Base-by-base conservation (phyloP, 2,113 vertebrate genomes). In the Turnix velox region DNA sequence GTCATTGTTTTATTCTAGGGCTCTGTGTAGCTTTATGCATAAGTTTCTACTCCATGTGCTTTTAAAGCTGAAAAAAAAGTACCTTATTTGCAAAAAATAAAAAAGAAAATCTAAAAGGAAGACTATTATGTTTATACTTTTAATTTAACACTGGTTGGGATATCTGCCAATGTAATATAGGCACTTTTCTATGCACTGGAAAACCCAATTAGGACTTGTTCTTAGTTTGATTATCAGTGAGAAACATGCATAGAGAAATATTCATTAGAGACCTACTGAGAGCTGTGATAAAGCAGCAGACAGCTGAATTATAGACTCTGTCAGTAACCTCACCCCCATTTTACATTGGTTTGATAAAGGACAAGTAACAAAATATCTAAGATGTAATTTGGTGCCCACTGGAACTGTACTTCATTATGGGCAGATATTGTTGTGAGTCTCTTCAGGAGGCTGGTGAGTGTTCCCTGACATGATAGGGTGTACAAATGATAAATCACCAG, bases 191-290 rank as follows among this genome's bases (percentile, higher is more conserved):
- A 42, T 93, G 94, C 94, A 94, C 96, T 95, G 94, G 96, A 97
- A 98, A 97, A 97, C 96, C 95, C 93, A 97, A 96, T 98, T 98
- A 98, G 96, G 96, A 97, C 96, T 97, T 95, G 96, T 96, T 97
- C 97, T 95, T 97, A 94, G 94, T 97, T 94, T 97, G 96, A 97
- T 97, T 98, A 98, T 98, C 98, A 97, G 97, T 97, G 86, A 94
- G 92, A 97, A 96, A 97, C 97, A 97, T 68, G 96, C 93, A 95
- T 96, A 94, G 88, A 71, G 94, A 97, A 98, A 97, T 97, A 98
- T 97, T 98, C 97, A 97, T 95, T 97, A 95, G 96, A 96, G 97
- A 97, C 96, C 95, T 86, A 91, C 97, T 88, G 97, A 97, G 96
- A 97, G 95, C 94, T 96, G 94, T 96, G 97, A 98, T 97, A 98